Evolutionary conservation across 2,888 invertebrate species (phyloP), one percentile per base, ranked within the genome.

Genomic region (Oscheius sp.): DNA sequence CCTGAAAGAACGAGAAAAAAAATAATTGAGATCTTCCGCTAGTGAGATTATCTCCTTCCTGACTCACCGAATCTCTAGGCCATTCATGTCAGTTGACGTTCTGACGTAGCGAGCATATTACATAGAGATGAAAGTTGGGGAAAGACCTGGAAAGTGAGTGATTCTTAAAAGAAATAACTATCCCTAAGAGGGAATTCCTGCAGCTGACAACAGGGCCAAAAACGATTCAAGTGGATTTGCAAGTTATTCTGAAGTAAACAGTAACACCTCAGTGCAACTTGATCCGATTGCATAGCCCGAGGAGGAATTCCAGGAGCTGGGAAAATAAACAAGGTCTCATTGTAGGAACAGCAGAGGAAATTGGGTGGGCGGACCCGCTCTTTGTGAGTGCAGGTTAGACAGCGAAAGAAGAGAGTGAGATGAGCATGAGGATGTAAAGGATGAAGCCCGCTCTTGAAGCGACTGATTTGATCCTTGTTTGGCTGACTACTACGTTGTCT

Each of bases 41-140:
- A 27, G n/a, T 27, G 2, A 20, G 20, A 5, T 1, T 20, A 34
- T 10, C 12, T 17, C 23, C 29, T 12, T 15, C 10, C 5, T n/a
- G 33, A 55, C 55, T 31, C 17, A 55, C 55, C 37, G 31, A 23
- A 55, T 34, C 17, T 31, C 55, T 34, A 55, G 34, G n/a, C 33
- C 55, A 55, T 55, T 55, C 55, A 55, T 55, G 34, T 55, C 55
- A 55, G 17, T 33, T 20, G 33, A 33, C 10, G 33, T 23, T n/a
- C 23, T 33, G 55, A 55, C 34, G 20, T n/a, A 52, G 33, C 33
- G 55, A 33, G 34, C 55, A 37, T 55, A 34, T 55, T 55, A 17
- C 55, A 55, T n/a, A n/a, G n/a, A n/a, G n/a, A n/a, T n/a, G n/a
- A n/a, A n/a, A n/a, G 12, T 37, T 48, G 20, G 42, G 42, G 42